A percentile compares a stretch with the other conserved stretches of the same genome.
These are phyloP conservation scores for Danaus plexippus DNA, from an alignment of 1,140 invertebrate species.

Conservation along the genomic window DNA sequence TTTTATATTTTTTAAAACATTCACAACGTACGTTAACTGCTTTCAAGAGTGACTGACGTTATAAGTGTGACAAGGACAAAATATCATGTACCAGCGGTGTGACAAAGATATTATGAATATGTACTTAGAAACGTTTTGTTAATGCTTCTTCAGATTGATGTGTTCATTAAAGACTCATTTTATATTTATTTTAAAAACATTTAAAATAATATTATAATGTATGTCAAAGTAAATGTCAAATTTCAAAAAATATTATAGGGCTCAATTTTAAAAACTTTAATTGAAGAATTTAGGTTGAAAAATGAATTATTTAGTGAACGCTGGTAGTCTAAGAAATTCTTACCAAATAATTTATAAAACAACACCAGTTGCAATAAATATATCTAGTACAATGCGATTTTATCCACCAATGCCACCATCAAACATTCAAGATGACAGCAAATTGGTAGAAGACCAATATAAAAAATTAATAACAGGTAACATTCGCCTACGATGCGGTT, in stretches of 20 bases:
- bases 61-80: conserved; percentile 6
- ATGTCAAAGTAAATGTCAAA: background rate
- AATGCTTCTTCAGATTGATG: too few species aligned
- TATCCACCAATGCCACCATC: conserved; percentile 8
- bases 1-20: background rate
- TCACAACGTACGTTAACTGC: too few species aligned
- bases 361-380: conserved; percentile 18
- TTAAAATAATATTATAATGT: background rate
- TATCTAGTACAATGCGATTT: conserved; percentile 5
- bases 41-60: conserved; percentile 1
- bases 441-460: conserved; percentile 8
- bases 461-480: conserved; percentile 13
- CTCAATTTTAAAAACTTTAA: conserved; percentile 5
- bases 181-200: background rate
- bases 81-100: too few species aligned
- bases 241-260: background rate
- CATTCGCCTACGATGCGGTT: conserved; percentile 12
- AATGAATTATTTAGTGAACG: conserved; percentile 22
- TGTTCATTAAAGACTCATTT: too few species aligned
- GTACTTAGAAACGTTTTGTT: too few species aligned
- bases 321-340: conserved; percentile 9
- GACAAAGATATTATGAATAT: too few species aligned
- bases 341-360: conserved; percentile 21
- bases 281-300: background rate
- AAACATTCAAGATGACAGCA: conserved; percentile 6